These are phyloP conservation scores for Spilosoma lubricipeda DNA, from an alignment of 2,888 invertebrate species.

Conservation along the genomic window DNA sequence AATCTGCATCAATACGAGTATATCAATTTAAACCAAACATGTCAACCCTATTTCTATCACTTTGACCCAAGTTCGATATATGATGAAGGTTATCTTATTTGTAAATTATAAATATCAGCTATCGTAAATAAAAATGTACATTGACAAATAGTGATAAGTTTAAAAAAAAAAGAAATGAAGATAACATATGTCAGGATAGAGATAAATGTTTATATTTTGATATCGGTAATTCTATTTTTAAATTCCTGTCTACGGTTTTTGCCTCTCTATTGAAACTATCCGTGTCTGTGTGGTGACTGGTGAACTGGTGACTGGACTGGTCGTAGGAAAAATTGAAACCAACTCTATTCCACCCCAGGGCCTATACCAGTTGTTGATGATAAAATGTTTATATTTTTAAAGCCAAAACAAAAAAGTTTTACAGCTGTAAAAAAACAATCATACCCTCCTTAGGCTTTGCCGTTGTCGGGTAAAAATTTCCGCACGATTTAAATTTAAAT, in stretches of 20 bases:
- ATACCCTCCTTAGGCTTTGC: too few relatives aligned
- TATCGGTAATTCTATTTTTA: not conserved
- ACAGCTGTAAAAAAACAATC: too few relatives aligned
- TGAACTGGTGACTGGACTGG: too few relatives aligned
- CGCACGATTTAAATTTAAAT: not conserved
- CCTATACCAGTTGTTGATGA: too few relatives aligned
- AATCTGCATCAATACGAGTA: slow-evolving; percentile 51
- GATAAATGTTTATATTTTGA: slow-evolving; percentile 2
- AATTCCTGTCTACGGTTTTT: not conserved
- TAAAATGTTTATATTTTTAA: too few relatives aligned
- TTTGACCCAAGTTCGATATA: slow-evolving; percentile 18
- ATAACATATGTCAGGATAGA: slow-evolving; percentile 1
- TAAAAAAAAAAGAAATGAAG: slow-evolving; percentile 7
- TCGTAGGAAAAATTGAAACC: too few relatives aligned
- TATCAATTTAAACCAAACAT: slow-evolving; percentile 52
- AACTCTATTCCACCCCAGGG: too few relatives aligned
- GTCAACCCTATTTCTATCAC: slow-evolving; percentile 41
- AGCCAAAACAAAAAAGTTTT: too few relatives aligned
- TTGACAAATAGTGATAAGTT: slow-evolving; percentile 4
- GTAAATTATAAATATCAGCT: slow-evolving; percentile 15
- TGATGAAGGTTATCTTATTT: slow-evolving; percentile 37
- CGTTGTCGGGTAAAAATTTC: too few relatives aligned
- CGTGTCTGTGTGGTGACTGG: too few relatives aligned
- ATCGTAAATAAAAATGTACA: not conserved
- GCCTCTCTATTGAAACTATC: not conserved